These are phyloP conservation scores for Resseliella maxima DNA, from an alignment of 2,888 invertebrate genomes.

Conservation along the genomic window DNA sequence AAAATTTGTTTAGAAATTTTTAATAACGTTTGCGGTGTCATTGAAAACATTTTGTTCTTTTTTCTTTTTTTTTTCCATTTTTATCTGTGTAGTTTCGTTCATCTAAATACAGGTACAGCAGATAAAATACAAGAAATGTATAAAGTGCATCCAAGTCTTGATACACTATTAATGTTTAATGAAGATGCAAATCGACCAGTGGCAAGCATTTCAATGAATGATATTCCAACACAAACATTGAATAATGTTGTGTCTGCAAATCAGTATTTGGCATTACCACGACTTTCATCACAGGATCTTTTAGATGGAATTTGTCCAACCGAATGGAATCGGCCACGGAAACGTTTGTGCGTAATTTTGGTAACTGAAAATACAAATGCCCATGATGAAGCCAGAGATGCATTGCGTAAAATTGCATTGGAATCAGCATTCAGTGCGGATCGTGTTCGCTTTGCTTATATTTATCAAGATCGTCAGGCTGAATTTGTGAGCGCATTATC, in stretches of 20 bases:
- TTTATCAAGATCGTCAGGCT: slow-evolving; percentile 81
- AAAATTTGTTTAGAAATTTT: no score
- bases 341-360: slow-evolving; percentile 82
- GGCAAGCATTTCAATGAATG: slow-evolving; percentile 88
- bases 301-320: slow-evolving; percentile 81
- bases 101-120: slow-evolving; percentile 73
- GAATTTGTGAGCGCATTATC: slow-evolving; percentile 77
- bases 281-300: slow-evolving; percentile 90
- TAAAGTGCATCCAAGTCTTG: slow-evolving; percentile 79
- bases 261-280: slow-evolving; percentile 86
- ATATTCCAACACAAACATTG: slow-evolving; percentile 88
- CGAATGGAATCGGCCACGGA: slow-evolving; percentile 82
- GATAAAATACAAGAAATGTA: slow-evolving; percentile 75
- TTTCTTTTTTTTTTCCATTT: slow-evolving; percentile 20
- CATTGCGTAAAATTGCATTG: slow-evolving; percentile 78
- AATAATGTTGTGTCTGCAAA: slow-evolving; percentile 90
- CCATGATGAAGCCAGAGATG: slow-evolving; percentile 70
- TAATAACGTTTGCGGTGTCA: no score
- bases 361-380: slow-evolving; percentile 75
- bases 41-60: slow-evolving; percentile 37
- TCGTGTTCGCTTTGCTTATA: slow-evolving; percentile 87
- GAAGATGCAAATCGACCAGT: slow-evolving; percentile 84
- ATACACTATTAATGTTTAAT: slow-evolving; percentile 88
- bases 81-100: slow-evolving; percentile 73
- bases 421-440: slow-evolving; percentile 75